Percentiles rank a stretch among this genome's conserved stretches.
phyloP scores from a whole-genome alignment of 2,888 invertebrate species.

The Apotomis capreana region DNA sequence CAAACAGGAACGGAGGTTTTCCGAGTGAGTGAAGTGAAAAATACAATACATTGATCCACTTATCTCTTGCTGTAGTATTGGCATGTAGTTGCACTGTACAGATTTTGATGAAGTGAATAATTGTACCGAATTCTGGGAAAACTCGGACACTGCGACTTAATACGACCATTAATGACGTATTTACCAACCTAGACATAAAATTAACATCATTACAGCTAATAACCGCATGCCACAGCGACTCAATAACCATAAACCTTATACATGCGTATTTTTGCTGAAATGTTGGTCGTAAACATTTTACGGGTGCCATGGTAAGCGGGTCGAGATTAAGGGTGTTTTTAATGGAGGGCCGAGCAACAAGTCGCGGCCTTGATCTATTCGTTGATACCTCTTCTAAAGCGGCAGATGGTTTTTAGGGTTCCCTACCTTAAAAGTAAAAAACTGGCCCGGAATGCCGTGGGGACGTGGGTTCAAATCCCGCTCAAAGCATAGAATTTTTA shows the following conservation, averaged over 20 bases:
- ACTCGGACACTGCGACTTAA: no score
- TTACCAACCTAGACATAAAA: slow-evolving; percentile 5
- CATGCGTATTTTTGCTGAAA: slow-evolving; percentile 24
- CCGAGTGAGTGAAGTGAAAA: no score
- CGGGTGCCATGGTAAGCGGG: slow-evolving; percentile 25
- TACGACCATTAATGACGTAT: no score
- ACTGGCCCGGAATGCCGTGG: no score
- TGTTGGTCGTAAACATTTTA: slow-evolving; percentile 38
- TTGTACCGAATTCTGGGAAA: no score
- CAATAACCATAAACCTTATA: slow-evolving; percentile 13
- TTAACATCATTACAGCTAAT: slow-evolving; percentile 3
- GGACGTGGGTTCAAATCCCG: no score
- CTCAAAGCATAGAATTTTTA: no score
- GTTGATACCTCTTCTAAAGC: neutral
- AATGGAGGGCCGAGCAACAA: slow-evolving; percentile 33
- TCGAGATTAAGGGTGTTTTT: slow-evolving; percentile 39
- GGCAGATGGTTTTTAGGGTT: neutral
- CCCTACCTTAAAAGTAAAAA: neutral
- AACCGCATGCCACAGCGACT: neutral
- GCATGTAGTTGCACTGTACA: no score
- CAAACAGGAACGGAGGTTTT: no score
- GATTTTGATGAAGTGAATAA: no score
- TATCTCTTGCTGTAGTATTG: no score
- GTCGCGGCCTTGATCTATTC: slow-evolving; percentile 24
- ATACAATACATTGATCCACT: no score